Evolutionary conservation across 1,140 invertebrate genomes (phyloP).

Genomic region (Saccostrea echinata): DNA sequence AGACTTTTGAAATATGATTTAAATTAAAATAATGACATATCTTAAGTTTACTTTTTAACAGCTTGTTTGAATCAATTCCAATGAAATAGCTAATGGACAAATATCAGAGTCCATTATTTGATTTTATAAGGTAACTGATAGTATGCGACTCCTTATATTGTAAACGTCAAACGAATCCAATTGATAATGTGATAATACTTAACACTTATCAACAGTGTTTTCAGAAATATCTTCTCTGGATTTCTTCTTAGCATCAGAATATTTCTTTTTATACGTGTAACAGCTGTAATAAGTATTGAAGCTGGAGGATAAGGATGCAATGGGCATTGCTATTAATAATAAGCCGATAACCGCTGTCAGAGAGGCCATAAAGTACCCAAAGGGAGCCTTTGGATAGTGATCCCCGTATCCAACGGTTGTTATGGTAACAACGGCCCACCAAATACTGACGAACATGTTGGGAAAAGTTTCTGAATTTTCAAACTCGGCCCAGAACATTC

Average conservation of each 20-base stretch:
- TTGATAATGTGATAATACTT: no score
- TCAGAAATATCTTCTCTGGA: no score
- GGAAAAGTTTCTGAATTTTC: constrained; percentile 20
- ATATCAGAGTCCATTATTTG: no score
- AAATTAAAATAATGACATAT: no score
- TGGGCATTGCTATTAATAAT: constrained; percentile 92
- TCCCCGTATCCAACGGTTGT: constrained; percentile 96
- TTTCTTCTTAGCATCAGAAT: neutral
- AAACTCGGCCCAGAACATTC: constrained; percentile 32
- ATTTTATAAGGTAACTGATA: no score
- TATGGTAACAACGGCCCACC: constrained; percentile 99
- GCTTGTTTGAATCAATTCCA: no score
- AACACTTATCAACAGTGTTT: no score
- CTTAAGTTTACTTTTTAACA: no score
- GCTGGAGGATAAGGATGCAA: constrained; percentile 94
- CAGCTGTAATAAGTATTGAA: constrained; percentile 80
- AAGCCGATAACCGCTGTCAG: constrained; percentile 92
- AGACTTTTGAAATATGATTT: no score
- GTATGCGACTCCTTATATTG: no score
- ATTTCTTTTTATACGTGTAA: neutral
- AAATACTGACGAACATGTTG: constrained; percentile 84
- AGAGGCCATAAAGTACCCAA: constrained; percentile 85
- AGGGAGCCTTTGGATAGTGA: constrained; percentile 50
- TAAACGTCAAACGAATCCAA: no score
- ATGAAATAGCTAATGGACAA: no score